Evolutionary conservation across 2,113 vertebrate genomes (phyloP).

Genomic region (Trachemys scripta): DNA sequence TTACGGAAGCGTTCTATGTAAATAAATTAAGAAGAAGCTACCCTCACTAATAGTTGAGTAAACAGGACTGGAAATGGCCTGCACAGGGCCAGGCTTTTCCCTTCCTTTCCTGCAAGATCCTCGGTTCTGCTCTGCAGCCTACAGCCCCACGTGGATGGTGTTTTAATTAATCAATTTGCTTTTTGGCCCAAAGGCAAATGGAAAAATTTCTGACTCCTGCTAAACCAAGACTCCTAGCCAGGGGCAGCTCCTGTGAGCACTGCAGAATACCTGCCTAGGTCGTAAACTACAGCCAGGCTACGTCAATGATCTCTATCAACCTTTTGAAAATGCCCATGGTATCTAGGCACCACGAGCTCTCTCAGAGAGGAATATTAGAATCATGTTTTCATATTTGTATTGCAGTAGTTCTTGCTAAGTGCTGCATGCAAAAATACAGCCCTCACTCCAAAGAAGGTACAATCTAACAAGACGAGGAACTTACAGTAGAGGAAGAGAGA

Average conservation of each 20-base stretch:
- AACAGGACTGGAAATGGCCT: slow-evolving; percentile 42
- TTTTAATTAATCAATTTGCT: slow-evolving; percentile 66
- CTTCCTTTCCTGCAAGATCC: slow-evolving; percentile 7
- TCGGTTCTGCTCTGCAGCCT: slow-evolving; percentile 28
- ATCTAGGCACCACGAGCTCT: neutral
- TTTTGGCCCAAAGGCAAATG: slow-evolving; percentile 59
- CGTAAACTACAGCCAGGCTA: slow-evolving; percentile 20
- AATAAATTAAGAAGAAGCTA: slow-evolving; percentile 74
- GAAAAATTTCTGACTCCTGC: slow-evolving; percentile 25
- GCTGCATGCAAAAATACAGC: neutral
- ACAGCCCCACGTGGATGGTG: slow-evolving; percentile 22
- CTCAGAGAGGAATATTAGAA: neutral
- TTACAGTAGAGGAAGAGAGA: slow-evolving; percentile 31
- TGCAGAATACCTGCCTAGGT: neutral
- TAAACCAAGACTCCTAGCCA: neutral
- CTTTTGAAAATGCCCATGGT: slow-evolving; percentile 27
- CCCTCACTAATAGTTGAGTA: slow-evolving; percentile 57
- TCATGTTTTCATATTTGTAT: neutral
- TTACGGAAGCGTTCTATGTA: slow-evolving; percentile 77
- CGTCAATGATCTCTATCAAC: slow-evolving; percentile 53
- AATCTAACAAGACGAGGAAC: slow-evolving; percentile 30
- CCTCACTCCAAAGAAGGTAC: neutral
- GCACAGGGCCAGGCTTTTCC: slow-evolving; percentile 37
- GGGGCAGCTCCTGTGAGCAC: neutral
- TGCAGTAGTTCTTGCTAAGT: neutral